phyloP scores from a whole-genome alignment of 2,113 vertebrate genomes.

The Vimba vimba region DNA sequence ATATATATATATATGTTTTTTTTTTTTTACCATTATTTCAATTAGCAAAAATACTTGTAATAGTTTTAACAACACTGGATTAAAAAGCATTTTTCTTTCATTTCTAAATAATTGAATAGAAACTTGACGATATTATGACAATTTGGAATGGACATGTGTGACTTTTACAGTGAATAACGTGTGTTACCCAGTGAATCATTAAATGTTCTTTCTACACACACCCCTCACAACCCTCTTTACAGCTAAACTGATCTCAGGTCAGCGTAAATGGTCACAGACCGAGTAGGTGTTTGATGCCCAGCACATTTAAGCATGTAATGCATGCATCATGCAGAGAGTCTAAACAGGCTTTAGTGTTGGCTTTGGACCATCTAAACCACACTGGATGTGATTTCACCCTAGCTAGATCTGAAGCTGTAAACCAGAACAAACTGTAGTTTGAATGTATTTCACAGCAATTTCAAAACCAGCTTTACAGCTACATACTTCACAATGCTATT shows the following conservation, averaged over 20 bases:
- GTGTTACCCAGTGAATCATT: not conserved
- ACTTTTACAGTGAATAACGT: not conserved
- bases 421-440: constrained; percentile 24
- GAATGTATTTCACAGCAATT: constrained; percentile 6
- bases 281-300: not conserved
- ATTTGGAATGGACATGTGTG: too few relatives aligned
- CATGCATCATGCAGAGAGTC: not conserved
- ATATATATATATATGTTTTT: not conserved
- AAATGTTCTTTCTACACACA: not conserved
- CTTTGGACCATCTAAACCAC: not conserved
- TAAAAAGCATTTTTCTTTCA: not conserved
- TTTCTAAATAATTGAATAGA: too few relatives aligned
- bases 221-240: not conserved
- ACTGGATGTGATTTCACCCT: not conserved
- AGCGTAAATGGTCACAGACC: not conserved
- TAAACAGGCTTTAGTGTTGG: constrained; percentile 6
- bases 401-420: not conserved
- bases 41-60: not conserved
- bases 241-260: not conserved
- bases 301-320: constrained; percentile 28
- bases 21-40: not conserved
- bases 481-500: constrained; percentile 17
- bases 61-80: not conserved
- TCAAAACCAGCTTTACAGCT: constrained; percentile 1
- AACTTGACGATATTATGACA: too few relatives aligned